phyloP scores from a whole-genome alignment of 2,888 invertebrate species.

The Julus scandinavius region DNA sequence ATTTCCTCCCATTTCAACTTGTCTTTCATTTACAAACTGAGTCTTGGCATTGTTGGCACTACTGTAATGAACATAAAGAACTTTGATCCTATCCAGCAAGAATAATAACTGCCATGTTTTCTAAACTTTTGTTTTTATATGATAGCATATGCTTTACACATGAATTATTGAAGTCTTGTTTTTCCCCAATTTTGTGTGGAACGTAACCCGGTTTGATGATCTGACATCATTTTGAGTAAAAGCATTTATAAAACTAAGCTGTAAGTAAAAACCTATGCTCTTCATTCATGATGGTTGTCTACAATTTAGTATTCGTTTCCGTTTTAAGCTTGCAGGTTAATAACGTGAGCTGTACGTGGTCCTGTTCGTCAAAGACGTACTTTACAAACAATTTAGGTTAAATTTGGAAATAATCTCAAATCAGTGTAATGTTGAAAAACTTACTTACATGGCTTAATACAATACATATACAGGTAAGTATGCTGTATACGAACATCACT shows the following conservation, averaged over 20 bases:
- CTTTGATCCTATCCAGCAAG: neutral
- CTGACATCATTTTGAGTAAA: neutral
- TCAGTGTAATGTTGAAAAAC: too few species aligned
- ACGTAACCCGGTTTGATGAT: conserved; percentile 6
- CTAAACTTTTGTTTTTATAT: conserved; percentile 2
- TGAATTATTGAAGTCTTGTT: neutral
- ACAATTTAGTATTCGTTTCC: too few species aligned
- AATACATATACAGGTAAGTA: too few species aligned
- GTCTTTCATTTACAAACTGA: conserved; percentile 13
- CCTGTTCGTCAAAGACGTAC: too few species aligned
- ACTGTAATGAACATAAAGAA: neutral
- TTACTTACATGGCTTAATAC: too few species aligned
- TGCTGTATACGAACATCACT: too few species aligned
- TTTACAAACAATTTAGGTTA: too few species aligned
- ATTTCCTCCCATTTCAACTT: conserved; percentile 30
- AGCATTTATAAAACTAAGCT: neutral
- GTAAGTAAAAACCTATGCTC: neutral
- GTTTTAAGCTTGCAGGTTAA: too few species aligned
- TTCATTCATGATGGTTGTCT: too few species aligned
- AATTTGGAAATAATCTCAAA: too few species aligned
- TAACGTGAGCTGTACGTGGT: too few species aligned
- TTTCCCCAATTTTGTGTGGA: neutral
- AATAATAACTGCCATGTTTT: neutral
- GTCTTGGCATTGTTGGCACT: neutral
- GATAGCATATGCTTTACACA: neutral